These are phyloP conservation scores for Apocheima hispidaria DNA, from an alignment of 2,888 invertebrate genomes.

Conservation along the genomic window DNA sequence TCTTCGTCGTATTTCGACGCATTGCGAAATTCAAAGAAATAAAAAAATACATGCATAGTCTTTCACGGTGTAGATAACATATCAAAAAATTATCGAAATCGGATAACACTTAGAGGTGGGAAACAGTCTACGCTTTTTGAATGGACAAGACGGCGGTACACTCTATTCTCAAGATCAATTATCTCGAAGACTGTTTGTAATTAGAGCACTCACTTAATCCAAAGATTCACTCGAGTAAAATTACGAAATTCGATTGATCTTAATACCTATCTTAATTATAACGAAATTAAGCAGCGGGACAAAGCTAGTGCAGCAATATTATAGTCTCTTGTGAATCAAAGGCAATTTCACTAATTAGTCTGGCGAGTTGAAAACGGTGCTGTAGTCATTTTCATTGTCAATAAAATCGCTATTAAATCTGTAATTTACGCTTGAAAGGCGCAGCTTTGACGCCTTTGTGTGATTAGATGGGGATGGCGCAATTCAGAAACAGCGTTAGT, in stretches of 20 bases:
- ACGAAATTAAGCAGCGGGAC: neutral
- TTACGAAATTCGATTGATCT: neutral
- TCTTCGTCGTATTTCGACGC: too few relatives aligned
- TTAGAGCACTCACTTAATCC: neutral
- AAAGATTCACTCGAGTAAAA: neutral
- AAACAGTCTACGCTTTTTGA: too few relatives aligned
- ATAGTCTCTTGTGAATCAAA: slow-evolving; percentile 50
- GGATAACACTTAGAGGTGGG: too few relatives aligned
- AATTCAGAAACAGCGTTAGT: slow-evolving; percentile 1
- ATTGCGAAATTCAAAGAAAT: too few relatives aligned
- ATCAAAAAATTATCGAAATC: too few relatives aligned
- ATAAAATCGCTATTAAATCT: slow-evolving; percentile 66
- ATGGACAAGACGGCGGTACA: too few relatives aligned
- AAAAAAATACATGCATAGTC: too few relatives aligned
- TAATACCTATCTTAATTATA: neutral
- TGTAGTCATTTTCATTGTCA: slow-evolving; percentile 67
- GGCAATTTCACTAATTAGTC: slow-evolving; percentile 68
- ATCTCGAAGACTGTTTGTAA: too few relatives aligned
- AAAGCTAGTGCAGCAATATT: slow-evolving; percentile 6
- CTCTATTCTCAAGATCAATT: too few relatives aligned
- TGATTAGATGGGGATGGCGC: slow-evolving; percentile 36
- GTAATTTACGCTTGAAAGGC: slow-evolving; percentile 57
- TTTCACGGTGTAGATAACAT: too few relatives aligned
- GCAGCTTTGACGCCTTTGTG: slow-evolving; percentile 41
- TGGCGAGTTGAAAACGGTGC: slow-evolving; percentile 63